Evolutionary conservation across 2,113 vertebrate genomes (phyloP).

Genomic region (Tympanuchus pallidicinctus): DNA sequence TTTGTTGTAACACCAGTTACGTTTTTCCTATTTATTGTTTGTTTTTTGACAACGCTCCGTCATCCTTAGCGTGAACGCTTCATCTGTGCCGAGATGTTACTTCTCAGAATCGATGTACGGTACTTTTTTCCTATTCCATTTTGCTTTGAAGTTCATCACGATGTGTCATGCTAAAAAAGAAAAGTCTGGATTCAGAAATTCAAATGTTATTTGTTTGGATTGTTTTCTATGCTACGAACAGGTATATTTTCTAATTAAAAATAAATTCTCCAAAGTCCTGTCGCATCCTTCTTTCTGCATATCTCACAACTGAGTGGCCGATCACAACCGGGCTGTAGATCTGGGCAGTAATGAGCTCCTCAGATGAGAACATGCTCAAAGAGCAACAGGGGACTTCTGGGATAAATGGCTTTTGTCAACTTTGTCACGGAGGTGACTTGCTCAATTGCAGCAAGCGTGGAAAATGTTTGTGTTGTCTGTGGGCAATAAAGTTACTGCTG

Average conservation of each 20-base stretch:
- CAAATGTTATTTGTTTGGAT: background rate
- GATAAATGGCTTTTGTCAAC: background rate
- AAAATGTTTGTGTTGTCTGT: conserved; percentile 43
- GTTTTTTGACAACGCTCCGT: background rate
- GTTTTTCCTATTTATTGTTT: background rate
- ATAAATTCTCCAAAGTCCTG: background rate
- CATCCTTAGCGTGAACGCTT: background rate
- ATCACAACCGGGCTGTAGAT: conserved; percentile 4
- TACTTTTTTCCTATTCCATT: background rate
- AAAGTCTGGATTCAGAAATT: conserved; percentile 11
- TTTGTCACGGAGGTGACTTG: conserved; percentile 27
- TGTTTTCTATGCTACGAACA: background rate
- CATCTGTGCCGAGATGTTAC: background rate
- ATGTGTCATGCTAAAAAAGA: background rate
- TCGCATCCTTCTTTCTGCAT: background rate
- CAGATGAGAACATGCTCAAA: background rate
- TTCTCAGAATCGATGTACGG: background rate
- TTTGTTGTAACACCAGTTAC: background rate
- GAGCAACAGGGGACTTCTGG: background rate
- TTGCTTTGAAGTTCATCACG: background rate
- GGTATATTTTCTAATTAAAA: background rate
- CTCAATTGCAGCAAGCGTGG: conserved; percentile 18
- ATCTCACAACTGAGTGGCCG: conserved; percentile 11
- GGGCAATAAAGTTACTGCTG: conserved; percentile 58
- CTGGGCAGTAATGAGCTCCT: conserved; percentile 25